A percentile compares a stretch with the other conserved stretches of the same genome.
phyloP scores from a whole-genome alignment of 2,888 invertebrate genomes.

The Koerneria pararmatus region DNA sequence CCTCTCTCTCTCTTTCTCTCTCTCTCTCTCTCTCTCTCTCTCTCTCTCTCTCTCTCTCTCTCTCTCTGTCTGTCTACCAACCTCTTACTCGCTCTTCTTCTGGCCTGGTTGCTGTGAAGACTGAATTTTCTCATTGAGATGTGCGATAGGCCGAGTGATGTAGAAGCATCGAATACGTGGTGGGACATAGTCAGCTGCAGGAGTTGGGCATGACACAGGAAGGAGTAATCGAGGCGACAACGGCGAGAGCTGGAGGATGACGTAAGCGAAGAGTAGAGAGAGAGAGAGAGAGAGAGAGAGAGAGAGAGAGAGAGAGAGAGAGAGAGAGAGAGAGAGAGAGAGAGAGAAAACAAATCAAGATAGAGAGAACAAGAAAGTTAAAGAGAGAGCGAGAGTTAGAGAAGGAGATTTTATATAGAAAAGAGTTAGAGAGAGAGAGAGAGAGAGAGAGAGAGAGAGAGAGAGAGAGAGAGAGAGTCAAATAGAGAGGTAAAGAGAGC shows the following conservation, averaged over 20 bases:
- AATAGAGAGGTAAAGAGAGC: no score
- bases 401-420: not conserved
- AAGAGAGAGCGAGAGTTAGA: not conserved
- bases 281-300: not conserved
- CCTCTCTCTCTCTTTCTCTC: no score
- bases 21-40: no score
- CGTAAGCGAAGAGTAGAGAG: not conserved
- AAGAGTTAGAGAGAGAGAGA: not conserved
- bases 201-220: no score
- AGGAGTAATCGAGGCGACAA: not conserved
- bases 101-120: no score
- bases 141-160: no score
- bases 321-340: slow-evolving; percentile 8
- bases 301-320: slow-evolving; percentile 1
- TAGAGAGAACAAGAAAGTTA: slow-evolving; percentile 15
- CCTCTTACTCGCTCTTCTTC: no score
- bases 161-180: no score
- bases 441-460: slow-evolving; percentile 5
- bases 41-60: no score
- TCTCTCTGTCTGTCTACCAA: no score
- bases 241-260: not conserved
- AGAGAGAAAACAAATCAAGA: slow-evolving; percentile 20
- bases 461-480: not conserved
- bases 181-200: no score
- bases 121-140: no score